A percentile compares a stretch with the other conserved stretches of the same genome.
phyloP scores from a whole-genome alignment of 2,113 vertebrate genomes.

The Gallinago media region DNA sequence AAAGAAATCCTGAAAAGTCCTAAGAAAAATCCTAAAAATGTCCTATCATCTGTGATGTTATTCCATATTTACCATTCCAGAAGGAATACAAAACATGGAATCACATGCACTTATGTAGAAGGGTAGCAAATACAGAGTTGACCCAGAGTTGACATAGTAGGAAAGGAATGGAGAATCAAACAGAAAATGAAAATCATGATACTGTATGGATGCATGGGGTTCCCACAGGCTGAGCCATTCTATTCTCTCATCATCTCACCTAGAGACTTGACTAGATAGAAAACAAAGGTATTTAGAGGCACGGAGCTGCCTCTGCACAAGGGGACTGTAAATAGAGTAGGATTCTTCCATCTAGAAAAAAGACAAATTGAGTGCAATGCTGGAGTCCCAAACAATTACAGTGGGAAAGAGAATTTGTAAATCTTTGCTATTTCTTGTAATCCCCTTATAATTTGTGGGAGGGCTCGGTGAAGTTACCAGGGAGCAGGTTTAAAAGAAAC shows the following conservation, averaged over 20 bases:
- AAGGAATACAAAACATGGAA: rapidly evolving
- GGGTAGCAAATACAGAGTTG: neutral
- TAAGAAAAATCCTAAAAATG: no score
- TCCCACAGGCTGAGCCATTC: neutral
- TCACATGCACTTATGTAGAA: neutral
- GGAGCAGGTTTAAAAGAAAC: neutral
- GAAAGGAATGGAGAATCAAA: neutral
- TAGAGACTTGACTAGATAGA: neutral
- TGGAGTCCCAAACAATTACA: neutral
- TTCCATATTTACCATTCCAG: neutral
- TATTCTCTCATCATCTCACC: neutral
- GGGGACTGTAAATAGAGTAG: neutral
- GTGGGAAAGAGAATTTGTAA: neutral
- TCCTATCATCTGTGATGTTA: no score
- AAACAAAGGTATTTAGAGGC: neutral
- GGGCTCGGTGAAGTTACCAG: neutral
- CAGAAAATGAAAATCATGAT: neutral
- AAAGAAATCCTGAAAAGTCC: no score
- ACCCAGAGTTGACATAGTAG: neutral
- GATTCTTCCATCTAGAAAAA: neutral
- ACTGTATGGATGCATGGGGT: neutral
- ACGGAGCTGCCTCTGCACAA: neutral
- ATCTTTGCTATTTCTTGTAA: neutral
- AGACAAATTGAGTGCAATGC: neutral
- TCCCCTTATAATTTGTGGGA: neutral